Evolutionary conservation across 2,113 vertebrate genomes (phyloP), one percentile per base, ranked within the genome.

Genomic region (Python bivittatus): DNA sequence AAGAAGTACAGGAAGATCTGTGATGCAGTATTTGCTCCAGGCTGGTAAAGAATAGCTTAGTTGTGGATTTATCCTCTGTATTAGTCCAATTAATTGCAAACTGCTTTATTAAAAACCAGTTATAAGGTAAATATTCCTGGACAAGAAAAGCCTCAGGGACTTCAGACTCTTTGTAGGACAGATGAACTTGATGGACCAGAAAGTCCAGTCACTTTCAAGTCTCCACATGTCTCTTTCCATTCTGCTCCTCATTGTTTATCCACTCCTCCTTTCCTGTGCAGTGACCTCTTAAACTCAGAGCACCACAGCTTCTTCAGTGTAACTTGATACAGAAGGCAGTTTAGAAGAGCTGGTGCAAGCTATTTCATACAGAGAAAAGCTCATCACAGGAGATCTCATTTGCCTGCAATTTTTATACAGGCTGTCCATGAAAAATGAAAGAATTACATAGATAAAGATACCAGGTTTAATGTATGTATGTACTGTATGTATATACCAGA

Each of bases 51-150:
- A 87, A 64, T 83, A 94, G 92, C 88, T 56, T 92, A 94, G 91
- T 0, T 3, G 58, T 53, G 92, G 38, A 94, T 95, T 97, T 96
- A 93, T 93, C 96, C 95, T 96, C 90, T 94, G 95, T 94, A 95
- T 95, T 96, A 95, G 95, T 93, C 95, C 95, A 94, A 88, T 95
- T 97, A 95, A 96, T 91, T 88, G 94, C 91, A 92, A 95, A 96
- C 60, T 92, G 92, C 96, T 84, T 96, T 97, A 58, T 92, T 83
- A 92, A 96, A 91, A 95, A 92, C 86, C 4, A 2, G 86, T 95
- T 96, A 88, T 90, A 95, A 95, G 96, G 86, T 91, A 93, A 97
- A 92, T n/a, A 96, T 91, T 93, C 60, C 89, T 89, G n/a, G 91
- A 95, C 94, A 86, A 95, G 86, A 93, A 61, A 52, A 4, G 22